A percentile compares a stretch with the other conserved stretches of the same genome.
Evolutionary conservation across 2,888 invertebrate genomes (phyloP).

Genomic region (Drosophila borborema): DNA sequence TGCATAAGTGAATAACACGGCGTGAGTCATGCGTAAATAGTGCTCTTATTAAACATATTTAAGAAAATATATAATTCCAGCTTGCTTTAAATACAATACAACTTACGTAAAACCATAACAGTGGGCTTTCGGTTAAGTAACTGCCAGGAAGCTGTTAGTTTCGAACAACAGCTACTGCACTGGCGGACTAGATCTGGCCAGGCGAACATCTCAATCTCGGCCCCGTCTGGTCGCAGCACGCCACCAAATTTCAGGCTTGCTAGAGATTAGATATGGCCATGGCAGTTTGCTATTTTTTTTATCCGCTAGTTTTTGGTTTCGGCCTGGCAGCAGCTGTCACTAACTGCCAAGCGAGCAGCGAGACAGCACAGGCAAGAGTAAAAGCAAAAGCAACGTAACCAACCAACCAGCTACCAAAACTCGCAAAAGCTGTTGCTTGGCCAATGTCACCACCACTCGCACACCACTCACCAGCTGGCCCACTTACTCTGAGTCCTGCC

Average conservation of each 20-base stretch:
- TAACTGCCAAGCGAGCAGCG: constrained; percentile 64
- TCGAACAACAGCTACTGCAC: constrained; percentile 6
- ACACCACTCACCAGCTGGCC: constrained; percentile 9
- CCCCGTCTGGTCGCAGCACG: background rate
- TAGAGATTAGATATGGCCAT: constrained; percentile 48
- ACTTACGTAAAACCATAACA: background rate
- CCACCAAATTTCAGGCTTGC: constrained; percentile 30
- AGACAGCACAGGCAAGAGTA: constrained; percentile 29
- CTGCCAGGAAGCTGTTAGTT: constrained; percentile 24
- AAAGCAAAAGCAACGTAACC: constrained; percentile 29
- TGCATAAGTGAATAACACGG: background rate
- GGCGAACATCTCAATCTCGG: constrained; percentile 28
- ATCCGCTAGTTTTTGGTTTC: constrained; percentile 10
- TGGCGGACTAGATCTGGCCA: constrained; percentile 2
- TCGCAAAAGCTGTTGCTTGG: constrained; percentile 22
- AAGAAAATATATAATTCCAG: background rate
- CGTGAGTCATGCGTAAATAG: too few relatives aligned
- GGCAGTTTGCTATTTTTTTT: constrained; percentile 17
- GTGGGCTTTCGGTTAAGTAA: constrained; percentile 4
- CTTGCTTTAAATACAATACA: background rate
- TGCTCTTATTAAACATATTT: too few relatives aligned
- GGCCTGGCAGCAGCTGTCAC: constrained; percentile 69
- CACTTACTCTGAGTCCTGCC: background rate
- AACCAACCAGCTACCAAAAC: constrained; percentile 32
- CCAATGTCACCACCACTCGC: constrained; percentile 16